Conservation (phyloP, 1,140 invertebrate species). For the Eufriesea mexicana region DNA sequence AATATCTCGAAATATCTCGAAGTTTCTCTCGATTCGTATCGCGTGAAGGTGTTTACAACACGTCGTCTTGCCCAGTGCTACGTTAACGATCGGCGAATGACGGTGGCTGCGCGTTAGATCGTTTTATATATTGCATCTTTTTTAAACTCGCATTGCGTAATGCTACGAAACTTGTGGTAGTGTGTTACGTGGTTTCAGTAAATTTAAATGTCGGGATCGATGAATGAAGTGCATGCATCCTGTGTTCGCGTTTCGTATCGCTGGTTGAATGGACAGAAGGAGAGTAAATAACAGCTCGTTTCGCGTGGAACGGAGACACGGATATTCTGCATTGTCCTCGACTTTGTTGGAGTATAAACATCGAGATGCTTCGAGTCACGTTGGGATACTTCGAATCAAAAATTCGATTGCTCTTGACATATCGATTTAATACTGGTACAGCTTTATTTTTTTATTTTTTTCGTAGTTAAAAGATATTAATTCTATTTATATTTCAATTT, state of each 20-base stretch:
- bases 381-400: too few species aligned
- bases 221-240: neutral
- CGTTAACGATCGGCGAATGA: neutral
- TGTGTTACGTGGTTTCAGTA: constrained; percentile 29
- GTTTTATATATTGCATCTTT: neutral
- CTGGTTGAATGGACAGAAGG: neutral
- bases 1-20: too few species aligned
- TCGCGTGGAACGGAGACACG: neutral
- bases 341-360: neutral
- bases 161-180: neutral
- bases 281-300: neutral
- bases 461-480: neutral
- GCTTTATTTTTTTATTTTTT: neutral
- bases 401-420: too few species aligned
- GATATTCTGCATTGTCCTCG: neutral
- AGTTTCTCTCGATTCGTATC: too few species aligned
- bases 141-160: neutral
- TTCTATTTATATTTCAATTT: too few species aligned
- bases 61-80: too few species aligned
- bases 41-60: too few species aligned
- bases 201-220: constrained; percentile 25
- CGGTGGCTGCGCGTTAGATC: neutral
- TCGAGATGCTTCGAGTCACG: neutral
- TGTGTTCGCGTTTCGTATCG: constrained; percentile 9
- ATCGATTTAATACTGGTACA: neutral